These are phyloP conservation scores for Natrix natrix DNA, from an alignment of 2,797 vertebrate species.

Conservation along the genomic window DNA sequence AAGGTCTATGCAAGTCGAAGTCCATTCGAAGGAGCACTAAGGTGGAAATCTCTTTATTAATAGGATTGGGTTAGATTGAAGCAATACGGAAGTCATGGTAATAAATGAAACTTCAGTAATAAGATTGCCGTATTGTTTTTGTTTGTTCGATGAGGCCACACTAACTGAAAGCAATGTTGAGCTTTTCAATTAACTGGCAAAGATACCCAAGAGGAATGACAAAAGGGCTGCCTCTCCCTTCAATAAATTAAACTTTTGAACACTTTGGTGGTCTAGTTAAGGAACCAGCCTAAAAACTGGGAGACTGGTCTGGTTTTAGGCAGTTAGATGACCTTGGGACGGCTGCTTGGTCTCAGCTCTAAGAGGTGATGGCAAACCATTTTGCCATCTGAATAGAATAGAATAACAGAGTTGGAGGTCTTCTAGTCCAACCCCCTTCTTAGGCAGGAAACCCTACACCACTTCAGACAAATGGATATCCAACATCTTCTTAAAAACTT, in stretches of 20 bases:
- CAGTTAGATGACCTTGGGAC: not conserved
- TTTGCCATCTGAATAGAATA: too few species aligned
- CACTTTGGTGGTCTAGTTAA: not conserved
- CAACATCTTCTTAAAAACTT: too few species aligned
- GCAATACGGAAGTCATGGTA: not conserved
- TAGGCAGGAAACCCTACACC: too few species aligned
- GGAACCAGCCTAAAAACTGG: not conserved
- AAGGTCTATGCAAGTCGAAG: not conserved
- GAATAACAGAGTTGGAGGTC: too few species aligned
- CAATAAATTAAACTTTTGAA: not conserved
- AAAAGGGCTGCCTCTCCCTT: not conserved
- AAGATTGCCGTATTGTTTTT: not conserved
- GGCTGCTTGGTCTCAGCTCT: too few species aligned
- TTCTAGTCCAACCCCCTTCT: too few species aligned
- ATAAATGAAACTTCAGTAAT: not conserved
- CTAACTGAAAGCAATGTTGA: not conserved
- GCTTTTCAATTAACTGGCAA: not conserved
- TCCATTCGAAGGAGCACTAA: not conserved
- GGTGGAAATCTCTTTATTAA: not conserved
- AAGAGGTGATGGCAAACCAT: not conserved
- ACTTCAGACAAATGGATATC: too few species aligned
- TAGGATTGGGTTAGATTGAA: not conserved
- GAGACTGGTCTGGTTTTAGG: not conserved
- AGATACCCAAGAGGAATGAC: not conserved
- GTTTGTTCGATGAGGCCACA: not conserved